A percentile compares a stretch with the other conserved stretches of the same genome.
These are phyloP conservation scores for Agrochola litura DNA, from an alignment of 2,888 invertebrate species.

Conservation along the genomic window DNA sequence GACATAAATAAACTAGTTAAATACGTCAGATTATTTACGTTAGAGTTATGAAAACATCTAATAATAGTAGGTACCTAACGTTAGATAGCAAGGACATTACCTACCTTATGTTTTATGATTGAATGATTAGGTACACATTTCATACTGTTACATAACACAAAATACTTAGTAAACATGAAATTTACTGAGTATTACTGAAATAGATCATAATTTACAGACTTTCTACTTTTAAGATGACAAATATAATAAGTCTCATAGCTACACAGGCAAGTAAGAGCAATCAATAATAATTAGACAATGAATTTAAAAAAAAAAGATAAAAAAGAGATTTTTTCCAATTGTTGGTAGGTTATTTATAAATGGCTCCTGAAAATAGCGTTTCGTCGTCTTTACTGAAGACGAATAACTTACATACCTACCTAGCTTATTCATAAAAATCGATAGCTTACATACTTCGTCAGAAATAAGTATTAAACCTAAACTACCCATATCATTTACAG, in stretches of 20 bases:
- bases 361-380: background rate
- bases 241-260: background rate
- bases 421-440: background rate
- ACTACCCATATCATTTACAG: too few relatives aligned
- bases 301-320: background rate
- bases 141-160: background rate
- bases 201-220: background rate
- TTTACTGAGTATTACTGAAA: background rate
- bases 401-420: conserved; percentile 8
- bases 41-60: conserved; percentile 34
- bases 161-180: background rate
- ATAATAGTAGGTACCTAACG: conserved; percentile 34
- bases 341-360: background rate
- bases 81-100: conserved; percentile 28
- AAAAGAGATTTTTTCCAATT: background rate
- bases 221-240: background rate
- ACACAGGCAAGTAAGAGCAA: background rate
- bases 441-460: background rate
- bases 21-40: conserved; percentile 49
- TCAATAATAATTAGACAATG: conserved; percentile 2
- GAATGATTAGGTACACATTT: background rate
- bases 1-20: conserved; percentile 46
- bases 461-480: too few relatives aligned
- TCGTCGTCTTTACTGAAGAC: background rate
- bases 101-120: conserved; percentile 10